Evolutionary conservation across 2,888 invertebrate species (phyloP).

Genomic region (Agrenia bidenticulata): DNA sequence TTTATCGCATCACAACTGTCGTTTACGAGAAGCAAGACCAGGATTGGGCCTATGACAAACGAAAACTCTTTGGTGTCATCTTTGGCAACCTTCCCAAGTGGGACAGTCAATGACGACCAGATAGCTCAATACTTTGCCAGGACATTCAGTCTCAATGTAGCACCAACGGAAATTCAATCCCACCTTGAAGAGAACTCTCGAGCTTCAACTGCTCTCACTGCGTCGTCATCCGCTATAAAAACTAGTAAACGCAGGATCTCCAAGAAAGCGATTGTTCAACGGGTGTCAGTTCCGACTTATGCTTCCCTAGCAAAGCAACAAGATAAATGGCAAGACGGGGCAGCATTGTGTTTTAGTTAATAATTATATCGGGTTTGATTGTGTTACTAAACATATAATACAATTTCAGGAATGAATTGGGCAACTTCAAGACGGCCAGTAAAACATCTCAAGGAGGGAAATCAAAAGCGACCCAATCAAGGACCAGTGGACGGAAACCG

Average conservation of each 20-base stretch:
- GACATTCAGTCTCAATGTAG: slow-evolving; percentile 15
- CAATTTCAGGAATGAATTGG: too few relatives aligned
- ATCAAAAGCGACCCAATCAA: slow-evolving; percentile 10
- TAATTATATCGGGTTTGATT: slow-evolving; percentile 8
- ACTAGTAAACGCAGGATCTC: slow-evolving; percentile 28
- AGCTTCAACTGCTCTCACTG: slow-evolving; percentile 5
- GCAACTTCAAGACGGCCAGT: slow-evolving; percentile 4
- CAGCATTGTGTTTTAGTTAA: slow-evolving; percentile 1
- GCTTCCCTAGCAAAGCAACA: slow-evolving; percentile 38
- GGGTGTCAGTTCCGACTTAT: slow-evolving; percentile 46
- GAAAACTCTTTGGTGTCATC: too few relatives aligned
- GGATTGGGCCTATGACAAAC: not conserved
- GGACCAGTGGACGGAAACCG: slow-evolving; percentile 4
- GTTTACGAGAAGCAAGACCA: too few relatives aligned
- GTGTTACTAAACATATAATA: not conserved
- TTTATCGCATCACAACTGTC: too few relatives aligned
- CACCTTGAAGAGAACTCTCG: not conserved
- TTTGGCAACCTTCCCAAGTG: not conserved
- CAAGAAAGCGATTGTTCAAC: slow-evolving; percentile 43
- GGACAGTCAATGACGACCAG: slow-evolving; percentile 19
- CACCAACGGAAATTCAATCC: not conserved
- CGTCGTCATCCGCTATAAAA: slow-evolving; percentile 6
- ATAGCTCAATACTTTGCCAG: slow-evolving; percentile 19
- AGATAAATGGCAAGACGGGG: slow-evolving; percentile 34
- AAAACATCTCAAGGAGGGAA: not conserved